Evolutionary conservation across 1,140 invertebrate genomes (phyloP), one percentile per base, ranked within the genome.

Genomic region (Chrysopa pallens): DNA sequence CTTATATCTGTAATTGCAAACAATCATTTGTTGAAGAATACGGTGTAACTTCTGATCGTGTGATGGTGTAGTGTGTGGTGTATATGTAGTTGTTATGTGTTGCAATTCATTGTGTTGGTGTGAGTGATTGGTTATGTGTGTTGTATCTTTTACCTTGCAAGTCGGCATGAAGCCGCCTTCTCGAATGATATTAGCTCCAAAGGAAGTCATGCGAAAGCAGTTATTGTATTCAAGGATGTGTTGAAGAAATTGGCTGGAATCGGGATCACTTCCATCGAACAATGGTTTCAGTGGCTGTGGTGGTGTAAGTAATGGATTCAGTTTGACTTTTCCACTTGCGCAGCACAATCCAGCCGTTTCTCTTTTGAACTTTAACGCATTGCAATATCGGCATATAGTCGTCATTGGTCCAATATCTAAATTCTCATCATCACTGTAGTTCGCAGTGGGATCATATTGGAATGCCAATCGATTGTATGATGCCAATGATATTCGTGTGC

Each of bases 361-460:
- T 14, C 48, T 41, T 42, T 46, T 46, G 14, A 29, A 61, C 54
- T 61, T 62, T 15, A 58, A 56, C 45, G 55, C 50, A 42, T 56
- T 54, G 50, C 58, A 62, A 52, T 57, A 23, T 23, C 17, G 17
- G 2, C 17, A 23, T 23, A 23, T 23, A 23, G 17, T 23, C 17
- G 47, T 46, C 47, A 15, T 23, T 23, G 17, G 17, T 23, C 17
- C 17, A 23, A 23, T 23, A 23, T 23, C 17, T 23, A 23, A 23
- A 23, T 23, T 23, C 6, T 23, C 17, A 23, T 23, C 17, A 23
- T 23, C 17, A 23, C 17, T 23, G 17, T 23, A 23, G 17, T 23
- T 23, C 17, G 17, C 17, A 23, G 17, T 23, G 17, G 17, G 17
- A 23, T 23, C 17, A 23, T 23, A 23, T 23, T 23, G 17, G 17